A percentile compares a stretch with the other conserved stretches of the same genome.
Evolutionary conservation across 2,797 vertebrate genomes (phyloP).

Genomic region (Argya squamiceps): DNA sequence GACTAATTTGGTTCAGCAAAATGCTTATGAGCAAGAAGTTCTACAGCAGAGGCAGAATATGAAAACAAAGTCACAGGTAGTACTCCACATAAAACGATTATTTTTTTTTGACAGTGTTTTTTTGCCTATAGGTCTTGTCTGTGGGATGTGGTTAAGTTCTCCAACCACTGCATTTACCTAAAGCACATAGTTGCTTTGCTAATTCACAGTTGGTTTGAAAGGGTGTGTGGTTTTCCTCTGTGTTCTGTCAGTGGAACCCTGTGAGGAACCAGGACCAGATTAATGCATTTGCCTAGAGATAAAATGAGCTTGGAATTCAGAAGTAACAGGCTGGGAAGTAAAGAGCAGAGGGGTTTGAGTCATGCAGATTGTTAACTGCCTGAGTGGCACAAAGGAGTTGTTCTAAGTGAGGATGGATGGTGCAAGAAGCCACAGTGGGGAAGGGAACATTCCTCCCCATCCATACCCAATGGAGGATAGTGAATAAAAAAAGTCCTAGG

Average conservation of each 20-base stretch:
- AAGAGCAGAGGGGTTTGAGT: background rate
- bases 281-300: background rate
- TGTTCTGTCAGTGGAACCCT: background rate
- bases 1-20: background rate
- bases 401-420: background rate
- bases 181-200: background rate
- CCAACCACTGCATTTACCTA: background rate
- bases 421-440: background rate
- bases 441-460: background rate
- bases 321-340: background rate
- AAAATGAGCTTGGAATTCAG: background rate
- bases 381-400: background rate
- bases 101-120: rapidly evolving
- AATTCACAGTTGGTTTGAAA: background rate
- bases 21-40: background rate
- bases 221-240: background rate
- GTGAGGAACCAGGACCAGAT: background rate
- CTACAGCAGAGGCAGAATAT: background rate
- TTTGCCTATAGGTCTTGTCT: background rate
- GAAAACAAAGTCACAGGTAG: background rate
- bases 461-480: background rate
- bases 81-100: background rate
- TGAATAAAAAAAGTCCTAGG: background rate
- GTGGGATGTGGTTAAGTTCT: background rate
- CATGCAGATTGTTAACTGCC: background rate